Conservation (phyloP, 1,140 invertebrate genomes). For the Oedothorax gibbosus region DNA sequence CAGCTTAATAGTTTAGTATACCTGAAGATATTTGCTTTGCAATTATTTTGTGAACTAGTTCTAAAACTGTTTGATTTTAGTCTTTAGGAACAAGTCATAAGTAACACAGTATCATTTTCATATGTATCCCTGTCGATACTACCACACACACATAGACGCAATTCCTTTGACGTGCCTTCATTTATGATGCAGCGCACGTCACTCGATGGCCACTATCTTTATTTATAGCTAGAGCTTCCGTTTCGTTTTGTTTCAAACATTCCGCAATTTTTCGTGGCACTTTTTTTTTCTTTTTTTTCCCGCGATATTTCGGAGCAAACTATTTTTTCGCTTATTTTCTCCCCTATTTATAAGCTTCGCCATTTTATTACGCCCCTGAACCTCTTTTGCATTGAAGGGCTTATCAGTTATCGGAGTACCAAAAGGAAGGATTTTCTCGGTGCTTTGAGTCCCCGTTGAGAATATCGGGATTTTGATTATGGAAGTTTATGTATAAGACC, state of each 20-base stretch:
- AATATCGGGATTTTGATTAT: constrained; percentile 54
- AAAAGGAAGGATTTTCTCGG: constrained; percentile 22
- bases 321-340: too few species aligned
- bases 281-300: constrained; percentile 25
- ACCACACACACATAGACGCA: background rate
- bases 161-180: constrained; percentile 36
- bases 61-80: too few species aligned
- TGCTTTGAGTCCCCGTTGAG: constrained; percentile 11
- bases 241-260: constrained; percentile 34
- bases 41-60: too few species aligned
- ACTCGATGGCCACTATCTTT: constrained; percentile 45
- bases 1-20: too few species aligned
- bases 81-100: too few species aligned
- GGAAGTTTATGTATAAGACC: constrained; percentile 22
- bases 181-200: constrained; percentile 37
- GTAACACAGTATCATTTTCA: too few species aligned
- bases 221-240: constrained; percentile 40
- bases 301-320: background rate
- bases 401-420: constrained; percentile 51
- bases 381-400: constrained; percentile 1
- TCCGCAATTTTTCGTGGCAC: background rate
- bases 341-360: background rate
- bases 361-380: background rate
- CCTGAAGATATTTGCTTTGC: too few species aligned
- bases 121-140: background rate